Conservation (phyloP, 2,113 vertebrate species). For the Microcebus jonahi region DNA sequence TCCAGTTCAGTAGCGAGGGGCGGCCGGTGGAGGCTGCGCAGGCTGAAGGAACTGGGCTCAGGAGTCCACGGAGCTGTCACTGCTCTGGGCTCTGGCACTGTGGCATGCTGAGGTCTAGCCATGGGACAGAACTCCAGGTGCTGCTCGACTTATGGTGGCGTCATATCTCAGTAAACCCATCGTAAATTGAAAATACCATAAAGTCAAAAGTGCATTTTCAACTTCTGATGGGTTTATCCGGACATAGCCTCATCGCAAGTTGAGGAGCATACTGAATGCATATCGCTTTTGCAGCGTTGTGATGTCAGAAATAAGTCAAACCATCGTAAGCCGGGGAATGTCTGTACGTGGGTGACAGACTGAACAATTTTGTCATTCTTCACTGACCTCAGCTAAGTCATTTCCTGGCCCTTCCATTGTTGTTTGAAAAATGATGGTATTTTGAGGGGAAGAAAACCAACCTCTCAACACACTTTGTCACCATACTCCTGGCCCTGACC, state of each 20-base stretch:
- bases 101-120: not conserved
- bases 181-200: not conserved
- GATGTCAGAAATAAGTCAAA: not conserved
- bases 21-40: not conserved
- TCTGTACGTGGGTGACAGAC: not conserved
- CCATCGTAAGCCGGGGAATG: not conserved
- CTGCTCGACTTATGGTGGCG: not conserved
- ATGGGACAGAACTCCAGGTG: not conserved
- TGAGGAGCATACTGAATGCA: not conserved
- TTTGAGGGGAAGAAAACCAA: not conserved
- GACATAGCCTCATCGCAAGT: not conserved
- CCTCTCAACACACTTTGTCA: not conserved
- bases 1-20: not conserved
- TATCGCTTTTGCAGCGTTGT: not conserved
- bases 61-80: not conserved
- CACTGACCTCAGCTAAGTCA: not conserved
- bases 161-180: not conserved
- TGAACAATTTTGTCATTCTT: not conserved
- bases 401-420: not conserved
- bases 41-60: not conserved
- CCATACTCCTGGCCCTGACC: not conserved
- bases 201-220: not conserved
- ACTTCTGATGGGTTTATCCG: not conserved
- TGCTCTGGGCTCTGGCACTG: not conserved
- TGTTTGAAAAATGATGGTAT: not conserved